Evolutionary conservation across 92 coral and sea anemone species (phyloP).

Genomic region (Chrysogorgia sp.): DNA sequence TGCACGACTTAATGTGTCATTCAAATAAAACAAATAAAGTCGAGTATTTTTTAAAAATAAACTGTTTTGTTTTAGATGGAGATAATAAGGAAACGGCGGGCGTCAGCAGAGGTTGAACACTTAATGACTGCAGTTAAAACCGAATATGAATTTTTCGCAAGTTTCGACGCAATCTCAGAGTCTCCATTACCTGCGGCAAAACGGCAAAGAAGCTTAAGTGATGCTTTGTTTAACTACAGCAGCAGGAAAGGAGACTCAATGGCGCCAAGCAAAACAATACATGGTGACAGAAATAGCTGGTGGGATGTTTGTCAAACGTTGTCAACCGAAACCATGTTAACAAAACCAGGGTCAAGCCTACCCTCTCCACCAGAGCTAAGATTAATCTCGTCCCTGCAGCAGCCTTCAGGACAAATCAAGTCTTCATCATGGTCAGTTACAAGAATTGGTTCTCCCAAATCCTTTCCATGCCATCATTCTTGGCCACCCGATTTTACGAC

Average conservation of each 20-base stretch:
- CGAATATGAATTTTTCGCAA: constrained; percentile 29
- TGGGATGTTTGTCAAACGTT: no score
- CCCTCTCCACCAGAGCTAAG: no score
- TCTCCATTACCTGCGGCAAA: not conserved
- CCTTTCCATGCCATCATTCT: no score
- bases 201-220: constrained; percentile 31
- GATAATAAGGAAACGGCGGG: constrained; percentile 16
- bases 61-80: constrained; percentile 8
- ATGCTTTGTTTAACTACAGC: not conserved
- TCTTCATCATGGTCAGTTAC: not conserved
- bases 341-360: no score
- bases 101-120: constrained; percentile 25
- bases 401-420: not conserved
- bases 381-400: no score
- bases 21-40: no score
- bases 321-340: no score
- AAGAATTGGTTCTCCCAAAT: not conserved
- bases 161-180: not conserved
- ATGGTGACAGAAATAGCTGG: no score
- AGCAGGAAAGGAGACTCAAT: not conserved
- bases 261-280: not conserved
- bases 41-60: not conserved
- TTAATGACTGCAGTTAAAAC: constrained; percentile 26
- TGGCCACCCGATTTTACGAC: no score
- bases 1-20: no score